Evolutionary conservation across 1,140 invertebrate genomes (phyloP).

Genomic region (Pollicipes pollicipes): DNA sequence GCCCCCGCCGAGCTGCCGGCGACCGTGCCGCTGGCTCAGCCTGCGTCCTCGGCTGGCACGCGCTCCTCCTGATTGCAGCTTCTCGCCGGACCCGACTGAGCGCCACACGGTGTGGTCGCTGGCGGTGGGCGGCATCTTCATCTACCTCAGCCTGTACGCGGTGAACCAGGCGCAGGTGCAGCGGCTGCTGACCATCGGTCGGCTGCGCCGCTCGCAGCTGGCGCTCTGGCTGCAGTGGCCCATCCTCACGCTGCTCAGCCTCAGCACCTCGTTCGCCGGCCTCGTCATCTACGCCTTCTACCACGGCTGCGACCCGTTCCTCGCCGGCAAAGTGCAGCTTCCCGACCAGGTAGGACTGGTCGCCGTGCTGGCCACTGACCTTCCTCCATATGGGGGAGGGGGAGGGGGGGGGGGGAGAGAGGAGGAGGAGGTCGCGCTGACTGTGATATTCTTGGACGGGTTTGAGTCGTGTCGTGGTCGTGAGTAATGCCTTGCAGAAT

Average conservation of each 20-base stretch:
- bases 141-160: constrained; percentile 54
- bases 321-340: constrained; percentile 30
- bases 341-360: constrained; percentile 24
- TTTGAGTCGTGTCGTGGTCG: too few relatives aligned
- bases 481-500: too few relatives aligned
- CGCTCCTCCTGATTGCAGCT: neutral
- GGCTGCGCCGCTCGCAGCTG: constrained; percentile 15
- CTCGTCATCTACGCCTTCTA: constrained; percentile 60
- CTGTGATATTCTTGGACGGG: too few relatives aligned
- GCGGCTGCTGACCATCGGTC: constrained; percentile 50
- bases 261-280: constrained; percentile 54
- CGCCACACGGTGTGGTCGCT: constrained; percentile 14
- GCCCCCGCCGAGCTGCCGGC: constrained; percentile 56
- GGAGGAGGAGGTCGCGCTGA: too few relatives aligned
- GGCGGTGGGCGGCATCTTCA: constrained; percentile 46
- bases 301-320: constrained; percentile 50
- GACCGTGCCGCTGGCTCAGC: constrained; percentile 39
- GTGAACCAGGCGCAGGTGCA: constrained; percentile 79
- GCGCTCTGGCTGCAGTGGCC: constrained; percentile 48
- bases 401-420: too few relatives aligned
- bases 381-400: too few relatives aligned
- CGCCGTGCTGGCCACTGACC: too few relatives aligned
- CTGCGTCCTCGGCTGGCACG: neutral
- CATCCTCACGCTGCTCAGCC: constrained; percentile 43
- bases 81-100: neutral